Evolutionary conservation across 2,113 vertebrate genomes (phyloP), one percentile per base, ranked within the genome.

Genomic region (Xiphias gladius): DNA sequence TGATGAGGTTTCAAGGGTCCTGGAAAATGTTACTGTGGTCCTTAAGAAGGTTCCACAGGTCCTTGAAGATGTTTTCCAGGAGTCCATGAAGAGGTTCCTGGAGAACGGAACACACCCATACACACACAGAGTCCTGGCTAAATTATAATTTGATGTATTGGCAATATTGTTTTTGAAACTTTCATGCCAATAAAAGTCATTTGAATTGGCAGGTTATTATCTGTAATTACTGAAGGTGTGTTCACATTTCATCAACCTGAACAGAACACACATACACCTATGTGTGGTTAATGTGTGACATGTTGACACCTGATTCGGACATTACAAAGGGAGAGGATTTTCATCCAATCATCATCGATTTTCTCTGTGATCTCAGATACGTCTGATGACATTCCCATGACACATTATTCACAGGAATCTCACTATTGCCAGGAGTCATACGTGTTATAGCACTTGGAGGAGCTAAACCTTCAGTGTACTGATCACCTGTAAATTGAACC

Each of bases 351-450:
- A 57, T 67, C 35, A 12, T 67, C 14, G 37, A 7, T 57, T 67
- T 57, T 43, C n/a, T 67, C 52, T 43, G 24, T 57, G 74, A 67
- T 76, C 52, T 76, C 63, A 55, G 62, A 65, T 64, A 65, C 26
- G 14, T 66, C 59, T 65, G 41, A 50, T 11, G 28, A 48, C 19
- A 66, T 66, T 50, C n/a, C 22, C 30, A 66, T 58, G 70, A 80
- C 39, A 59, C 37, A 26, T 22, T 22, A 73, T 55, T 65, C 22
- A 37, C 50, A 57, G 69, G 26, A 80, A 65, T 54, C 52, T 16
- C 13, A 39, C 5, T 6, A 4, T 20, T 20, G 48, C 43, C 37
- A 39, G 37, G 37, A 39, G 7, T 39, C 7, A 10, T 39, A 10
- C 37, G 4, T 39, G 37, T 39, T 39, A 39, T 39, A 6, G 8